Percentiles rank a stretch among this genome's conserved stretches.
Conservation (phyloP, 2,113 vertebrate genomes). For the Tauraco erythrolophus region DNA sequence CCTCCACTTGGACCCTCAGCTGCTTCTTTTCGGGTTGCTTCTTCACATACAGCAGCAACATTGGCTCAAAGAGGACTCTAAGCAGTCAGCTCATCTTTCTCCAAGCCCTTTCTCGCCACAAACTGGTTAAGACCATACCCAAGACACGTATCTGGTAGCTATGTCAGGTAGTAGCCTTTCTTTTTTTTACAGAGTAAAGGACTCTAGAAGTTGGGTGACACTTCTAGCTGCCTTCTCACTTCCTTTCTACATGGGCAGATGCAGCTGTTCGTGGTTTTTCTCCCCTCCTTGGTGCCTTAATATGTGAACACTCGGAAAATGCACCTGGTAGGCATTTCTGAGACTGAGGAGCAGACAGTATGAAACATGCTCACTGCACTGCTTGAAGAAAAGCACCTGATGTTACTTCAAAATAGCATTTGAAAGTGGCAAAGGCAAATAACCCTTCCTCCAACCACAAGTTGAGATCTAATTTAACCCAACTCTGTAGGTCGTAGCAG, state of each 20-base stretch:
- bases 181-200: not conserved
- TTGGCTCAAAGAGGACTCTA: not conserved
- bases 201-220: not conserved
- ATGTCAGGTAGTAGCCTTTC: not conserved
- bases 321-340: not conserved
- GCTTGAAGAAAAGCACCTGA: not conserved
- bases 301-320: not conserved
- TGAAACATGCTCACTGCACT: accelerated
- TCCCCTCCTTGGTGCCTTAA: accelerated
- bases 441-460: not conserved
- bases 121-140: not conserved
- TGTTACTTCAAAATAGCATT: conserved; percentile 11
- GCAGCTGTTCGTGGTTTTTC: conserved; percentile 1
- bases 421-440: conserved; percentile 36
- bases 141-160: not conserved
- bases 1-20: not conserved
- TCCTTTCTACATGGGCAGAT: not conserved
- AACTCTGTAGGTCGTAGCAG: not conserved
- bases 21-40: not conserved
- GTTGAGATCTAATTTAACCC: not conserved
- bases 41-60: not conserved
- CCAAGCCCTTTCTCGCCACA: not conserved
- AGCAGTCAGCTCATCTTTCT: not conserved
- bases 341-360: not conserved
- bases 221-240: not conserved